These are phyloP conservation scores for Drymonia ruficornis DNA, from an alignment of 2,888 invertebrate genomes.

Conservation along the genomic window DNA sequence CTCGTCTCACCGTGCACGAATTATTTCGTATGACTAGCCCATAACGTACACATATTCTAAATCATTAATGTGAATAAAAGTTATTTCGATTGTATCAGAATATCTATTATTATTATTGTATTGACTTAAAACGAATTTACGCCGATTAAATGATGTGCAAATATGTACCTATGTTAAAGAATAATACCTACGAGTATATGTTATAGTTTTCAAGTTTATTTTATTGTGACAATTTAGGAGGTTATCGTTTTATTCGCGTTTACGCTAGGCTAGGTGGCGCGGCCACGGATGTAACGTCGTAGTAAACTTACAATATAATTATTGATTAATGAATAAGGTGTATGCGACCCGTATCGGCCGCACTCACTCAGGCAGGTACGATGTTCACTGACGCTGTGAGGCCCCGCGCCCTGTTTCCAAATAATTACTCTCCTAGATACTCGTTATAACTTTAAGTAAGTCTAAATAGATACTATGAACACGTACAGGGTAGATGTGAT, in stretches of 20 bases:
- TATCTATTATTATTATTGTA: conserved; percentile 77
- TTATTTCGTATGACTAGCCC: conserved; percentile 67
- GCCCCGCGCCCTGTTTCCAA: conserved; percentile 56
- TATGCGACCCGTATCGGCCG: conserved; percentile 50
- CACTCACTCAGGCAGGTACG: conserved; percentile 54
- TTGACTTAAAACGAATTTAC: conserved; percentile 80
- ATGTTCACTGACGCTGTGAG: conserved; percentile 64
- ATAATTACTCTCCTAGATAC: conserved; percentile 70
- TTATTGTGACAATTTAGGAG: conserved; percentile 76
- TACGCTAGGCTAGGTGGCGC: conserved; percentile 82
- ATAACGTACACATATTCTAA: conserved; percentile 82
- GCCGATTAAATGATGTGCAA: conserved; percentile 54
- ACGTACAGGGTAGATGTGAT: conserved; percentile 83
- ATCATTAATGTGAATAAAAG: conserved; percentile 80
- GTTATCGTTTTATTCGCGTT: conserved; percentile 78
- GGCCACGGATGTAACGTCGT: conserved; percentile 73
- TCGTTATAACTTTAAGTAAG: conserved; percentile 73
- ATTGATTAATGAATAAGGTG: conserved; percentile 50
- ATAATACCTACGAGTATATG: conserved; percentile 36
- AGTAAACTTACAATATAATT: conserved; percentile 58
- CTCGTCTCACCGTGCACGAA: conserved; percentile 77
- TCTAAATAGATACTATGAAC: conserved; percentile 78
- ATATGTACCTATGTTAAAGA: conserved; percentile 55
- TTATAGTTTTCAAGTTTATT: conserved; percentile 78
- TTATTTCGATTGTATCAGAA: conserved; percentile 82